Evolutionary conservation across 2,888 invertebrate species (phyloP).

Genomic region (Drosophila cyrtoloma): DNA sequence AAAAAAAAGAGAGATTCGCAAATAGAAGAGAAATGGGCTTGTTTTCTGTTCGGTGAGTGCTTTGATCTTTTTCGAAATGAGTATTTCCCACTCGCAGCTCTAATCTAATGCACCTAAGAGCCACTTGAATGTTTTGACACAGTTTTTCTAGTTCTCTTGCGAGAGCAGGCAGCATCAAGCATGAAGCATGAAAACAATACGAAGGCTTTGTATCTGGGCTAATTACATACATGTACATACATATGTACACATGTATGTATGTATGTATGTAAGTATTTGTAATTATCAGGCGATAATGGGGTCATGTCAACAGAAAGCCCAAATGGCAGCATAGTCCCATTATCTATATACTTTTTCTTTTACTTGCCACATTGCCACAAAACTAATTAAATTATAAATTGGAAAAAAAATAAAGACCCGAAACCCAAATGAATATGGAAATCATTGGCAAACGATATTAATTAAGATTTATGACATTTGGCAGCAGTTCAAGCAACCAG

Average conservation of each 20-base stretch:
- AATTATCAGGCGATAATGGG: slow-evolving; percentile 76
- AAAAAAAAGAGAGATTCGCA: not conserved
- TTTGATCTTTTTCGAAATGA: slow-evolving; percentile 26
- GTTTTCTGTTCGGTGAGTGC: slow-evolving; percentile 2
- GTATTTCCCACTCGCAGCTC: slow-evolving; percentile 31
- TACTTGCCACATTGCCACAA: slow-evolving; percentile 35
- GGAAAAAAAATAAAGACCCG: slow-evolving; percentile 36
- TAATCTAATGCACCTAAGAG: slow-evolving; percentile 51
- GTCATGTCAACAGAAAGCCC: slow-evolving; percentile 73
- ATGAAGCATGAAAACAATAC: slow-evolving; percentile 54
- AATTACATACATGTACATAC: slow-evolving; percentile 47
- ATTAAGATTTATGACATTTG: slow-evolving; percentile 75
- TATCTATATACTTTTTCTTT: slow-evolving; percentile 53
- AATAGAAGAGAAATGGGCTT: not conserved
- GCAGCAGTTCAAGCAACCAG: slow-evolving; percentile 51
- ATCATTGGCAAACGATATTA: slow-evolving; percentile 69
- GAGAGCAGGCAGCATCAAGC: slow-evolving; percentile 22
- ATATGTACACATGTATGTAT: slow-evolving; percentile 38
- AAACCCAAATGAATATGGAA: slow-evolving; percentile 57
- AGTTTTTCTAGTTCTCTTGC: slow-evolving; percentile 39
- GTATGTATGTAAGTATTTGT: slow-evolving; percentile 54
- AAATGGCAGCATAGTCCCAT: slow-evolving; percentile 46
- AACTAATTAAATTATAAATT: slow-evolving; percentile 70
- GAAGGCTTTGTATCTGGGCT: slow-evolving; percentile 66
- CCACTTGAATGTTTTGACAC: slow-evolving; percentile 64